phyloP scores from a whole-genome alignment of 1,140 invertebrate species.

The Drosophila athabasca region DNA sequence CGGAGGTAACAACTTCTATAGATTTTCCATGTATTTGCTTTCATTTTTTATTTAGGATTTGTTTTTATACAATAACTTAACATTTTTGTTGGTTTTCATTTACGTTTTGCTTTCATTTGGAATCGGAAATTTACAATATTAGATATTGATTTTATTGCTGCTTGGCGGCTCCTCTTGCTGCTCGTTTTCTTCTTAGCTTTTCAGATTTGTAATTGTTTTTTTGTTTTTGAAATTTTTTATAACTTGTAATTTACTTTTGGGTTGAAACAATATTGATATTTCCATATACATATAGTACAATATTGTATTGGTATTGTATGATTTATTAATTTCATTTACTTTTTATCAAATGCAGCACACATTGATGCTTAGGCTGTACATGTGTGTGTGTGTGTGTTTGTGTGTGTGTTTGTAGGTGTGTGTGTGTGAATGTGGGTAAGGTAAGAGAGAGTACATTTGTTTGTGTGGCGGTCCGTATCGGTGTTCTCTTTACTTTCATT shows the following conservation, averaged over 20 bases:
- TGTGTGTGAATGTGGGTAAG: slow-evolving; percentile 12
- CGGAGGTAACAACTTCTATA: no score
- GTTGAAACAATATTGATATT: slow-evolving; percentile 59
- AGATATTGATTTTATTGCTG: slow-evolving; percentile 78
- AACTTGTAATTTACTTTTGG: slow-evolving; percentile 32
- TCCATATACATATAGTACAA: slow-evolving; percentile 19
- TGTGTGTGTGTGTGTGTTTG: slow-evolving; percentile 25
- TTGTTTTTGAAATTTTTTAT: slow-evolving; percentile 2
- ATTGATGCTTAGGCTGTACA: slow-evolving; percentile 74
- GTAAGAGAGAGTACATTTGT: no score
- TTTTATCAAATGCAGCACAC: slow-evolving; percentile 75
- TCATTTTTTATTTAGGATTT: slow-evolving; percentile 67
- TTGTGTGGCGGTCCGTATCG: slow-evolving; percentile 60
- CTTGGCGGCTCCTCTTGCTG: slow-evolving; percentile 32
- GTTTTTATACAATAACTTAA: slow-evolving; percentile 80
- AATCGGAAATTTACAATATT: slow-evolving; percentile 83
- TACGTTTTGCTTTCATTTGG: slow-evolving; percentile 65
- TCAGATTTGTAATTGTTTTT: slow-evolving; percentile 32
- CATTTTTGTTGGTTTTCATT: slow-evolving; percentile 61
- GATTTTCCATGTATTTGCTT: slow-evolving; percentile 12
- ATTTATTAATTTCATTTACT: slow-evolving; percentile 46
- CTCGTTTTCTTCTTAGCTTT: slow-evolving; percentile 31
- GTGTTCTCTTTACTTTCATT: slow-evolving; percentile 59
- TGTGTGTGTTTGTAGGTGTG: slow-evolving; percentile 16
- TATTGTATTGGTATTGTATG: slow-evolving; percentile 34